A percentile compares a stretch with the other conserved stretches of the same genome.
Conservation (phyloP, 2,888 invertebrate genomes). For the Bellardia bayeri region DNA sequence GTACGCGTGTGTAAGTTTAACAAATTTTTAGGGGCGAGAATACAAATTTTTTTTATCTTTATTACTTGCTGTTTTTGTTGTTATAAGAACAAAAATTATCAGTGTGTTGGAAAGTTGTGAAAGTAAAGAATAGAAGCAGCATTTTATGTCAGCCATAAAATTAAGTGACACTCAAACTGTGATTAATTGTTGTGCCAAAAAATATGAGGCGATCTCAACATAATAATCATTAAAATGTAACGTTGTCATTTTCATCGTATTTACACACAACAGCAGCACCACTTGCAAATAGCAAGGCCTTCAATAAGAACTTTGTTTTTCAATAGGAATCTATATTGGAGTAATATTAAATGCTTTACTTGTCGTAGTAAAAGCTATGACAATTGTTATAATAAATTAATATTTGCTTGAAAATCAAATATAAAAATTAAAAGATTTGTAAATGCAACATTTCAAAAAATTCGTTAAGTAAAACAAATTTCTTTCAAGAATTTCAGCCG, state of each 20-base stretch:
- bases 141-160: slow-evolving; percentile 74
- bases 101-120: neutral
- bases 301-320: too few species aligned
- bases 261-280: neutral
- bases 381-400: too few species aligned
- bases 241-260: slow-evolving; percentile 43
- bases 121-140: neutral
- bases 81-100: slow-evolving; percentile 4
- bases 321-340: too few species aligned
- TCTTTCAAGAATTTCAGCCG: too few species aligned
- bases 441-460: too few species aligned
- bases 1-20: slow-evolving; percentile 7
- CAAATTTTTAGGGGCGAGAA: slow-evolving; percentile 16
- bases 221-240: slow-evolving; percentile 73
- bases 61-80: slow-evolving; percentile 30
- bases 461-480: too few species aligned
- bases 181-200: slow-evolving; percentile 73
- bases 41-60: slow-evolving; percentile 39
- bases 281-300: neutral
- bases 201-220: slow-evolving; percentile 66
- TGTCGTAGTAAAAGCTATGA: too few species aligned
- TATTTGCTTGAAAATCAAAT: too few species aligned
- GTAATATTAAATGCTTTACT: too few species aligned
- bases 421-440: too few species aligned
- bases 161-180: slow-evolving; percentile 75